Base-by-base conservation (phyloP, 2,113 vertebrate species). In the Syngnathus scovelli region DNA sequence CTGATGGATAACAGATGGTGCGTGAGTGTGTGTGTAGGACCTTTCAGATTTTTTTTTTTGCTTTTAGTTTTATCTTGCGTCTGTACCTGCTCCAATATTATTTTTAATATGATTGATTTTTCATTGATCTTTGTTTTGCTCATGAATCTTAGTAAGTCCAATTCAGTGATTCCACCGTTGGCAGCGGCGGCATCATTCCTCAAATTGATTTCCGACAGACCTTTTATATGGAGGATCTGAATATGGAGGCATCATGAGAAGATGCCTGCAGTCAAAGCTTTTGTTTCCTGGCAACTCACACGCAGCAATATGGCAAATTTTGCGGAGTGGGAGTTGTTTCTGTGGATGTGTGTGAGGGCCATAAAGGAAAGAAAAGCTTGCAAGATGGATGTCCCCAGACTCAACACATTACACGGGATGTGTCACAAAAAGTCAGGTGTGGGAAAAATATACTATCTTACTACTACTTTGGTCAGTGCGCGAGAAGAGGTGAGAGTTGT, bases 1-100 rank as follows among this genome's bases (percentile, higher is more conserved):
- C 77, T 88, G 85, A 86, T 89, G 74, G 78, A 77, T 77, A 85
- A 75, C 84, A 87, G 83, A 89, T 84, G 79, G 61, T 63, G 67
- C 69, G 43, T 78, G 72, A 72, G 70, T 78, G 69, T 70, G 44
- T 69, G 23, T 56, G 43, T 9, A 44, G 27, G 7, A 66, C 37
- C 64, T 78, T 59, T 69, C 21, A 59, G 21, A 51, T 27, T 72
- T 70, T 54, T 66, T 11, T 15, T 4, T 27, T 54, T 21, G 3
- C 27, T 33, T 27, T 5, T 52, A n/a, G 7, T 8, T 55, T 23
- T 12, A 55, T 55, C 27, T 39, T 1, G 2, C 51, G 48, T 66
- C 61, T 62, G 43, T 61, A 63, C 48, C 8, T 54, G 18, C 55
- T 67, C 61, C 75, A 67, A 15, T 48, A n/a, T 83, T 66, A n/a